Evolutionary conservation across 2,888 invertebrate genomes (phyloP), one percentile per base, ranked within the genome.

Genomic region (Mythimna impura): DNA sequence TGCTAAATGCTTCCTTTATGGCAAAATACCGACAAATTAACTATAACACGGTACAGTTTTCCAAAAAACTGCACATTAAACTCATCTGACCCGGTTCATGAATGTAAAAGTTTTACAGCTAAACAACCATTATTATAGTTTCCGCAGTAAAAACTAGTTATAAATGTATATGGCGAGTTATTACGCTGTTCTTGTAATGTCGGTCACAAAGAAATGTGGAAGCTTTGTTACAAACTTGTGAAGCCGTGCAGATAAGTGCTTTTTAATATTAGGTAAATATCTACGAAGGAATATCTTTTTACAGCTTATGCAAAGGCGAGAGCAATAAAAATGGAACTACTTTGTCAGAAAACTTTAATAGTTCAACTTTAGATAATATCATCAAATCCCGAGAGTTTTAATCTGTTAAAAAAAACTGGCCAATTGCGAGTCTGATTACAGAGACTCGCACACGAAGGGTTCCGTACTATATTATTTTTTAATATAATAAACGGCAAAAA

Each of bases 131-230:
- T 88, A 89, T 87, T 84, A 87, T 86, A 87, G 89, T 88, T 90
- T 89, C 87, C 88, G 88, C 82, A 88, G 89, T 91, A 91, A 91
- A 91, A 86, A 85, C 69, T 87, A 64, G 86, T 68, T 74, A 47
- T 54, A 67, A 91, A 88, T 89, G 54, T 90, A 89, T 89, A 64
- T 30, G 63, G 40, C 55, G 17, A 86, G 88, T 85, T 87, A 85
- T 88, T 82, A 84, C 82, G 80, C 43, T 79, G 75, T 66, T 70
- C 79, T 66, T 84, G 83, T 85, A 83, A 88, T 71, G 78, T 68
- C 72, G 30, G 58, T 72, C 73, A 80, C 80, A 80, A 76, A 81
- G 67, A 62, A 78, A 74, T 73, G 75, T 82, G 66, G 71, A 66
- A 76, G 77, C 73, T 71, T 83, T 80, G 83, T 83, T 73, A 71